phyloP scores from a whole-genome alignment of 2,797 vertebrate genomes.

The Pipistrellus nathusii region DNA sequence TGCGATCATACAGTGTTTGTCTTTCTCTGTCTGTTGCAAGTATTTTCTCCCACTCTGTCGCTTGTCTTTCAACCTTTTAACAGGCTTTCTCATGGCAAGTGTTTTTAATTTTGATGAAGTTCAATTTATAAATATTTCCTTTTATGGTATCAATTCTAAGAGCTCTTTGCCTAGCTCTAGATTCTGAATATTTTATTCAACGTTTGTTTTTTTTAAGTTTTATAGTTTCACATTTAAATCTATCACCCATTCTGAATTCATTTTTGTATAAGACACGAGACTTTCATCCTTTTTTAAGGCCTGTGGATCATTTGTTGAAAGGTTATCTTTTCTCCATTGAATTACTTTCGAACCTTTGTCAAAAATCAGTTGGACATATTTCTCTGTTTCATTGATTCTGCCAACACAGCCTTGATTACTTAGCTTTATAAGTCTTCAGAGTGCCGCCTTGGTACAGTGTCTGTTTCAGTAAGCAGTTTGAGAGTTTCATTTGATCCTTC shows the following conservation, averaged over 20 bases:
- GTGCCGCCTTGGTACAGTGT: neutral
- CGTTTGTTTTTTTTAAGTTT: neutral
- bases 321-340: neutral
- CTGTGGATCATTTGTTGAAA: neutral
- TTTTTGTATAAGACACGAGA: neutral
- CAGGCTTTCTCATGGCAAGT: neutral
- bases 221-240: neutral
- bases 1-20: neutral
- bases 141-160: constrained; percentile 4
- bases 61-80: neutral
- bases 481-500: neutral
- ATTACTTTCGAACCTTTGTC: neutral
- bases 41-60: neutral
- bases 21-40: neutral
- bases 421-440: neutral
- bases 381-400: neutral
- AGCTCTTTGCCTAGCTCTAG: neutral
- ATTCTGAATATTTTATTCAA: neutral
- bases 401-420: neutral
- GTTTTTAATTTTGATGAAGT: constrained; percentile 40
- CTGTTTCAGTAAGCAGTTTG: neutral
- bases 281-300: neutral
- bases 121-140: constrained; percentile 16
- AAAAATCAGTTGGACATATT: neutral
- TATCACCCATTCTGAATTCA: neutral